phyloP scores from a whole-genome alignment of 2,797 vertebrate genomes.

The Bovichtus variegatus region DNA sequence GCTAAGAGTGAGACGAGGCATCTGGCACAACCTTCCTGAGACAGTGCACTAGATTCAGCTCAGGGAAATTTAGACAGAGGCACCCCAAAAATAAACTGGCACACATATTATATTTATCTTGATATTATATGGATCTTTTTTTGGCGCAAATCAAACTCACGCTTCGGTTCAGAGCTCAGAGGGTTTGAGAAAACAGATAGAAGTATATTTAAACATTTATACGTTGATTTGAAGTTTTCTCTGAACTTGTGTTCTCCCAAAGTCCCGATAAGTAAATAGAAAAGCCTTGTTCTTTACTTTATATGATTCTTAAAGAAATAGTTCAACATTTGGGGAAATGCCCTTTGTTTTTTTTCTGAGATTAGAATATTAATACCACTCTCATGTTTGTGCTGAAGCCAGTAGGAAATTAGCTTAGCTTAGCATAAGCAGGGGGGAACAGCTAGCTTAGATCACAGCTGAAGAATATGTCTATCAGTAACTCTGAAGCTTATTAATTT shows the following conservation, averaged over 20 bases:
- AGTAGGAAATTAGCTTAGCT: not conserved
- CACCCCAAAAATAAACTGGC: slow-evolving; percentile 69
- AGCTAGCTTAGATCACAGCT: not conserved
- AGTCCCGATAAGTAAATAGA: slow-evolving; percentile 8
- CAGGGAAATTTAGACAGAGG: slow-evolving; percentile 61
- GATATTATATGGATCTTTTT: slow-evolving; percentile 53
- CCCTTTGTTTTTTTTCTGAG: slow-evolving; percentile 14
- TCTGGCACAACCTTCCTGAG: slow-evolving; percentile 73
- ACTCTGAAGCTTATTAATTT: not conserved
- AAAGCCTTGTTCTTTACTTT: not conserved
- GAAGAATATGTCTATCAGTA: not conserved
- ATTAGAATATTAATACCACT: not conserved
- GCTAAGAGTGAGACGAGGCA: slow-evolving; percentile 71
- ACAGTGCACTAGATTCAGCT: slow-evolving; percentile 61
- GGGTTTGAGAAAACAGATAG: slow-evolving; percentile 9
- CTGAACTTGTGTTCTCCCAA: slow-evolving; percentile 19
- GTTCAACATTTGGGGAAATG: not conserved
- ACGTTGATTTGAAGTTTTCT: slow-evolving; percentile 20
- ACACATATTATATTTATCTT: slow-evolving; percentile 73
- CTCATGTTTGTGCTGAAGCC: not conserved
- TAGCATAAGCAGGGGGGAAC: not conserved
- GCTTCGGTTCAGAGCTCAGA: slow-evolving; percentile 12
- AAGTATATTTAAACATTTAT: slow-evolving; percentile 39
- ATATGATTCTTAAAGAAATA: not conserved
- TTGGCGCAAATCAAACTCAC: slow-evolving; percentile 45